phyloP scores from a whole-genome alignment of 2,888 invertebrate species.

The Glyphotaelius pellucidus region DNA sequence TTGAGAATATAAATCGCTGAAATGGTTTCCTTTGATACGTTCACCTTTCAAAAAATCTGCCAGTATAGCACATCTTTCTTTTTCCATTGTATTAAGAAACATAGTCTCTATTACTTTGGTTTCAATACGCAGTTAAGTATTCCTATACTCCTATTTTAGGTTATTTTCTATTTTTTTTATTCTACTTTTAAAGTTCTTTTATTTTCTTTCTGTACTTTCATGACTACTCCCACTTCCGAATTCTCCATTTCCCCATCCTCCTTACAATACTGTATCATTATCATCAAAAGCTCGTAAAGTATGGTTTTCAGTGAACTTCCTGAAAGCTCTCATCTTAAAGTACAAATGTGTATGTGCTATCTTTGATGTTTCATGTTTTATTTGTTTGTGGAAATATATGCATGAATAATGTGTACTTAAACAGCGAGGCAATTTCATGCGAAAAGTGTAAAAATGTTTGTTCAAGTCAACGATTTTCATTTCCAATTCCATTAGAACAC shows the following conservation, averaged over 20 bases:
- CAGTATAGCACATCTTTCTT: neutral
- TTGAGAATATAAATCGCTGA: neutral
- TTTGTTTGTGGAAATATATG: no score
- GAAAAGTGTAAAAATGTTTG: no score
- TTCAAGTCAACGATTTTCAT: no score
- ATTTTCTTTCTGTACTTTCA: neutral
- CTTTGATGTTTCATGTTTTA: neutral
- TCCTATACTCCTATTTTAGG: neutral
- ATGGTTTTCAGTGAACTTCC: neutral
- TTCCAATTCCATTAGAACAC: no score
- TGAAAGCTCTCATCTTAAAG: neutral
- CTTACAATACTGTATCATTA: neutral
- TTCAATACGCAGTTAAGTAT: neutral
- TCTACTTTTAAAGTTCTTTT: neutral
- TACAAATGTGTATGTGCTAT: neutral
- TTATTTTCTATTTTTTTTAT: neutral
- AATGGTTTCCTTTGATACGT: neutral
- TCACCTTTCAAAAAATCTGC: neutral
- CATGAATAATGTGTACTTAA: no score
- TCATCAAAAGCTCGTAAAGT: neutral
- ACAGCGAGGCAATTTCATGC: no score
- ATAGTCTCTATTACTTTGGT: neutral
- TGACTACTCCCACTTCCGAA: neutral
- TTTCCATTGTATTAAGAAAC: neutral
- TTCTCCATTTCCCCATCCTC: neutral